Evolutionary conservation across 1,140 invertebrate species (phyloP), one percentile per base, ranked within the genome.

Genomic region (Cydia amplana): DNA sequence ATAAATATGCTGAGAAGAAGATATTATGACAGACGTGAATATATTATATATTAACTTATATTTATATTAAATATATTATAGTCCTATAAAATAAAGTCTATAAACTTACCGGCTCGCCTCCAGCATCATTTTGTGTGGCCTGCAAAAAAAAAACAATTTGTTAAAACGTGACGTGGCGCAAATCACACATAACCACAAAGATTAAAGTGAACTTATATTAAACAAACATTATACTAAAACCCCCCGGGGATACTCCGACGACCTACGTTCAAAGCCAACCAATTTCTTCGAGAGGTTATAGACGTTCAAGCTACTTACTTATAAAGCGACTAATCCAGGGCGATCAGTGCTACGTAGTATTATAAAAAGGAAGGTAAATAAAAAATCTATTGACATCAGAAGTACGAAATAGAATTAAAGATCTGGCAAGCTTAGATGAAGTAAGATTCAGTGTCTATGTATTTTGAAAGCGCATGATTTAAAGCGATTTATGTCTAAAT

Each of bases 71-170:
- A n/a, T n/a, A n/a, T n/a, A n/a, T n/a, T n/a, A n/a, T 40, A 40
- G 9, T 10, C 36, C 7, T 60, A 51, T 64, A 28, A 28, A n/a
- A n/a, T n/a, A n/a, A n/a, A n/a, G n/a, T n/a, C n/a, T n/a, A 4
- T 28, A 65, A 77, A 86, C 91, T 90, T 75, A 92, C 91, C 91
- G 89, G 86, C 83, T 90, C 85, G 89, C 87, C 88, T 92, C 91
- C 87, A 91, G 83, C 91, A 92, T 92, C 91, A 92, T 92, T 91
- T 91, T 91, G 88, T 89, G 89, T 83, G 91, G 91, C 89, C 91
- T 92, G 91, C 36, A 75, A 79, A 25, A 65, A 73, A 64, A 79
- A 46, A 78, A 60, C 64, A 65, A 67, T 43, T 20, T 36, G 55
- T 16, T 64, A 74, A 32, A 74, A 60, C 18, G 16, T 73, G 6